Percentiles rank a stretch among this genome's conserved stretches.
Conservation (phyloP, 2,797 vertebrate species). For the Micromesistius poutassou region DNA sequence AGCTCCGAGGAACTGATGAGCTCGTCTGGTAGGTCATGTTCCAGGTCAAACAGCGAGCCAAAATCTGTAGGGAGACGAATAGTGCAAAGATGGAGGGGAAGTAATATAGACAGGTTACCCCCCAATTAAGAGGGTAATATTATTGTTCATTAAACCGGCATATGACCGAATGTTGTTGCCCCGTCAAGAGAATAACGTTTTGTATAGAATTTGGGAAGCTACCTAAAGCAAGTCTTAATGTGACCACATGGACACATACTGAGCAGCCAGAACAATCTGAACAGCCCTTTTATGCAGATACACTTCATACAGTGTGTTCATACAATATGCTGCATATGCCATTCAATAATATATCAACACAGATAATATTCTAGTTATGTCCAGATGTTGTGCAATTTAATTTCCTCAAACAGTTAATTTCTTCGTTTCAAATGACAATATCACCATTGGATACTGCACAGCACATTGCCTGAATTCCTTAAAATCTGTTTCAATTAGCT, state of each 20-base stretch:
- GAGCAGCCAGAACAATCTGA: neutral
- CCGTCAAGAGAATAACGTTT: neutral
- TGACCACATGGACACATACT: neutral
- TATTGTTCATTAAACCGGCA: neutral
- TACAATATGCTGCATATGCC: neutral
- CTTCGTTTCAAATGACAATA: neutral
- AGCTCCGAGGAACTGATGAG: conserved; percentile 91
- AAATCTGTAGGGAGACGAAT: conserved; percentile 81
- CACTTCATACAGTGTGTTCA: neutral
- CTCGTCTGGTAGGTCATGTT: conserved; percentile 97
- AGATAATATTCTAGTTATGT: neutral
- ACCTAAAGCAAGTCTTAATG: neutral
- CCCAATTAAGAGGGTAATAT: neutral
- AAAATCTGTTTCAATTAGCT: neutral
- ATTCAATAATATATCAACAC: neutral
- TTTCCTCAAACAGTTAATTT: neutral
- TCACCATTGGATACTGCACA: conserved; percentile 21
- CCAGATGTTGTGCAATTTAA: neutral
- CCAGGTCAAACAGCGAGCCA: conserved; percentile 93
- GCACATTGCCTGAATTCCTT: neutral
- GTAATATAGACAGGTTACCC: neutral
- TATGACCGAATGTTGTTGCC: neutral
- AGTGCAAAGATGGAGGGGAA: conserved; percentile 36
- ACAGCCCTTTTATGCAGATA: neutral
- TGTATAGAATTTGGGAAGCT: neutral